Conservation (phyloP, 1,140 invertebrate genomes). For the Leptinotarsa texana region DNA sequence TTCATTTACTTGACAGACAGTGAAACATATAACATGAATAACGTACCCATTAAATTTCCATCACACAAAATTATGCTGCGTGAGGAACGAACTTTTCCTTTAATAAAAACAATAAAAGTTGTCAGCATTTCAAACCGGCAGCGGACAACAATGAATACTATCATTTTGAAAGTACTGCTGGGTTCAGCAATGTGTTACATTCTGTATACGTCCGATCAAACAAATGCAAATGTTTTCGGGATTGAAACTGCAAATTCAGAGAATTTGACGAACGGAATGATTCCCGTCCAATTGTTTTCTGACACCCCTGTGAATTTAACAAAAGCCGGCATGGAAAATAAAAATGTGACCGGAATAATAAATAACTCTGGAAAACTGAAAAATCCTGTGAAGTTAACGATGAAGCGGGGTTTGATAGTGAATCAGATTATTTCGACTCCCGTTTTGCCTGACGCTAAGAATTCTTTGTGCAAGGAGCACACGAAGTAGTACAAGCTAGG, state of each 20-base stretch:
- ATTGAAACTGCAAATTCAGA: background rate
- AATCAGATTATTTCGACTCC: conserved; percentile 45
- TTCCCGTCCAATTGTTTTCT: conserved; percentile 1
- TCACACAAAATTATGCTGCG: too few relatives aligned
- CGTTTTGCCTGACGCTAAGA: conserved; percentile 36
- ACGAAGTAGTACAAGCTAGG: conserved; percentile 39
- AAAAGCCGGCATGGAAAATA: background rate
- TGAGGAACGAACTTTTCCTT: too few relatives aligned
- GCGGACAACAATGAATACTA: conserved; percentile 5
- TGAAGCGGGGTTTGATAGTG: conserved; percentile 44
- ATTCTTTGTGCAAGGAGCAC: conserved; percentile 41
- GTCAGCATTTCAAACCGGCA: background rate
- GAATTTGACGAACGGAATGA: background rate
- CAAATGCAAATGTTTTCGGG: conserved; percentile 5
- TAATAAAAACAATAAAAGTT: too few relatives aligned
- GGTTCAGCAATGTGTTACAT: conserved; percentile 2
- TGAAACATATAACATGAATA: too few relatives aligned
- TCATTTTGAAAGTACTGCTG: conserved; percentile 9
- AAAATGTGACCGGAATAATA: background rate
- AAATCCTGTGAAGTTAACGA: conserved; percentile 42
- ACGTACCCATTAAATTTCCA: too few relatives aligned
- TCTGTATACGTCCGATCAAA: conserved; percentile 2
- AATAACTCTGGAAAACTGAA: conserved; percentile 23
- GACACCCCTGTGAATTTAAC: conserved; percentile 2
- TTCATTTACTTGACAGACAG: too few relatives aligned